phyloP scores from a whole-genome alignment of 1,140 invertebrate species.

The Drosophila fuyamai region DNA sequence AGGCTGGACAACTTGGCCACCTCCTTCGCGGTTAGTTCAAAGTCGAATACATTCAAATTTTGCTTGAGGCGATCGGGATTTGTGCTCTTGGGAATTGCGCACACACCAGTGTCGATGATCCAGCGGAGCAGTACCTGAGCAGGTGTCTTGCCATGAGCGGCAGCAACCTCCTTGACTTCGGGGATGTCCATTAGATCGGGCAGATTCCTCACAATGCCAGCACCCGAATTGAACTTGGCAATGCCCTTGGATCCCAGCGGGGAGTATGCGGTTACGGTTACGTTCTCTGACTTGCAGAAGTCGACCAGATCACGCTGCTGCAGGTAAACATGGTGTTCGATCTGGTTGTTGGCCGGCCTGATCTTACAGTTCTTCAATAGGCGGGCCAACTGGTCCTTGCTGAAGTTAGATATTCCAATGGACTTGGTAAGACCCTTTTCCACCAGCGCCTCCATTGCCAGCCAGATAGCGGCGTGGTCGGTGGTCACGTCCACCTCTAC shows the following conservation, averaged over 20 bases:
- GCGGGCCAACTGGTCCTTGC: slow-evolving; percentile 88
- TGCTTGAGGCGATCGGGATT: slow-evolving; percentile 89
- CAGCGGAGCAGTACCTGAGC: slow-evolving; percentile 93
- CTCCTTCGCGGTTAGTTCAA: slow-evolving; percentile 86
- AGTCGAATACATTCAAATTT: slow-evolving; percentile 88
- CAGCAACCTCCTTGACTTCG: slow-evolving; percentile 89
- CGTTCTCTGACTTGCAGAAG: slow-evolving; percentile 90
- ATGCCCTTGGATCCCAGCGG: slow-evolving; percentile 91
- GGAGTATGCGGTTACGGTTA: slow-evolving; percentile 92
- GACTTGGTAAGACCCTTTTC: slow-evolving; percentile 88
- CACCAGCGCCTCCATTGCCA: slow-evolving; percentile 91
- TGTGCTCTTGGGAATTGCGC: slow-evolving; percentile 94
- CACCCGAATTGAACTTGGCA: slow-evolving; percentile 84
- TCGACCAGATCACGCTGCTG: slow-evolving; percentile 91
- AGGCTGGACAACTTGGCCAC: slow-evolving; percentile 86
- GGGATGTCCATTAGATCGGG: slow-evolving; percentile 90
- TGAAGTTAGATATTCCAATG: slow-evolving; percentile 94
- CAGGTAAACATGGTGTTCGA: slow-evolving; percentile 93
- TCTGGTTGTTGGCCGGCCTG: slow-evolving; percentile 90
- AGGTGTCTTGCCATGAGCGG: slow-evolving; percentile 88
- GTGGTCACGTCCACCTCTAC: slow-evolving; percentile 88
- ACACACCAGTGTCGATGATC: slow-evolving; percentile 89
- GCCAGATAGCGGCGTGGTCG: slow-evolving; percentile 90
- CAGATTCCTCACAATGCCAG: slow-evolving; percentile 85
- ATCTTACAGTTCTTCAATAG: slow-evolving; percentile 88